Conservation (phyloP, 2,888 invertebrate genomes). For the Thereva unica region DNA sequence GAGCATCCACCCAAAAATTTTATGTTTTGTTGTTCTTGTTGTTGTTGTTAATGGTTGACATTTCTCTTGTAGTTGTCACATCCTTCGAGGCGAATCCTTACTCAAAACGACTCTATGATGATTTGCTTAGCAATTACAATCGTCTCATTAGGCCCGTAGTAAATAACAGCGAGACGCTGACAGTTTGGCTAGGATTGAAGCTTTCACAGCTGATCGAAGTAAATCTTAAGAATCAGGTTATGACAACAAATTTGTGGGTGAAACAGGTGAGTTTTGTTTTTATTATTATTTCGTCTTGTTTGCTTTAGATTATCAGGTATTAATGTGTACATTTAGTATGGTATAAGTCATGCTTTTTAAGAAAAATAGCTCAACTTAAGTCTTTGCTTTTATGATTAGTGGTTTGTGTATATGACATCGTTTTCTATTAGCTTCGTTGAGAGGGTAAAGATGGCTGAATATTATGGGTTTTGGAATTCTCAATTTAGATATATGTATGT, state of each 20-base stretch:
- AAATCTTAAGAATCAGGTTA: slow-evolving; percentile 89
- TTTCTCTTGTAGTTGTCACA: slow-evolving; percentile 18
- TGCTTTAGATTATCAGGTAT: not conserved
- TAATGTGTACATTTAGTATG: too few species aligned
- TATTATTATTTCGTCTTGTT: slow-evolving; percentile 1
- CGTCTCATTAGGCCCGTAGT: slow-evolving; percentile 90
- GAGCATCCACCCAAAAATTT: not conserved
- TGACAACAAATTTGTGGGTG: slow-evolving; percentile 94
- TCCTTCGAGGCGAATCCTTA: slow-evolving; percentile 84
- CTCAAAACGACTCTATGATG: slow-evolving; percentile 93
- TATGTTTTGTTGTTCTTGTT: not conserved
- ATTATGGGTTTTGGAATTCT: too few species aligned
- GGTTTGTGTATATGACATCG: too few species aligned
- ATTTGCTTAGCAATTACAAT: slow-evolving; percentile 94
- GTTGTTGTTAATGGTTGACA: not conserved
- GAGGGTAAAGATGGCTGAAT: too few species aligned
- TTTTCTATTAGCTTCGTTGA: too few species aligned
- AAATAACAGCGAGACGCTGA: slow-evolving; percentile 89
- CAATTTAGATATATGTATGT: too few species aligned
- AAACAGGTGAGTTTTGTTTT: slow-evolving; percentile 70
- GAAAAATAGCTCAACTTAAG: too few species aligned
- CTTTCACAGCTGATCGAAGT: slow-evolving; percentile 89
- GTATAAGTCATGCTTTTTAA: too few species aligned
- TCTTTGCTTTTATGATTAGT: too few species aligned
- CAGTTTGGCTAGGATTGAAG: slow-evolving; percentile 88